A percentile compares a stretch with the other conserved stretches of the same genome.
Evolutionary conservation across 1,140 invertebrate species (phyloP).

Genomic region (Steinernema khuongi): DNA sequence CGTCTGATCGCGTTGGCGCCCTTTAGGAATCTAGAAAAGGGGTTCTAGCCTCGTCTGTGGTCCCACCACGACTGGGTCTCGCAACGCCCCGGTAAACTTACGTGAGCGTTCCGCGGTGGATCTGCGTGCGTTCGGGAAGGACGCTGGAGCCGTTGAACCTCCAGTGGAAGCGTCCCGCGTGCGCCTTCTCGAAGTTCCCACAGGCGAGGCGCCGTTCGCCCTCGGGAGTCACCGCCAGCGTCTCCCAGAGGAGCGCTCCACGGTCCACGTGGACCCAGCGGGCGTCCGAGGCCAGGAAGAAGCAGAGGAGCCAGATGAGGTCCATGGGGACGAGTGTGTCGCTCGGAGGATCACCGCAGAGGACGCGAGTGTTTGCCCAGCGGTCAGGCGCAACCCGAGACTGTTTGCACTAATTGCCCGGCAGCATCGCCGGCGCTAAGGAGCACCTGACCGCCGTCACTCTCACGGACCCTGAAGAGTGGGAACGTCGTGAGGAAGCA

Average conservation of each 20-base stretch:
- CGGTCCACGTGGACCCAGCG: background rate
- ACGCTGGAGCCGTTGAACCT: constrained; percentile 27
- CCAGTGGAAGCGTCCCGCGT: constrained; percentile 24
- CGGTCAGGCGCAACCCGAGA: background rate
- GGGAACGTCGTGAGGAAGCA: too few species aligned
- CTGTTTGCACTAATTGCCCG: constrained; percentile 11
- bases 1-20: constrained; percentile 26
- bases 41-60: constrained; percentile 8
- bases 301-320: background rate
- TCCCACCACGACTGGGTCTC: constrained; percentile 11
- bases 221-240: constrained; percentile 13
- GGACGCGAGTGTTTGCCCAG: background rate
- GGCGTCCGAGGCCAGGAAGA: background rate
- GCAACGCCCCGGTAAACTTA: background rate
- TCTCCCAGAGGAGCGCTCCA: constrained; percentile 15
- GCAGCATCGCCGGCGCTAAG: too few species aligned
- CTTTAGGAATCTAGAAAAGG: constrained; percentile 21
- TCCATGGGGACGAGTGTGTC: background rate
- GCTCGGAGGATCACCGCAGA: background rate
- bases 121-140: constrained; percentile 25
- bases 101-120: constrained; percentile 21
- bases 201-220: constrained; percentile 18
- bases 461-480: too few species aligned
- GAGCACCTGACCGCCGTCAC: too few species aligned
- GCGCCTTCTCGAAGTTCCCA: constrained; percentile 18